Conservation (phyloP, 1,140 invertebrate genomes). For the Drosophila nasuta region DNA sequence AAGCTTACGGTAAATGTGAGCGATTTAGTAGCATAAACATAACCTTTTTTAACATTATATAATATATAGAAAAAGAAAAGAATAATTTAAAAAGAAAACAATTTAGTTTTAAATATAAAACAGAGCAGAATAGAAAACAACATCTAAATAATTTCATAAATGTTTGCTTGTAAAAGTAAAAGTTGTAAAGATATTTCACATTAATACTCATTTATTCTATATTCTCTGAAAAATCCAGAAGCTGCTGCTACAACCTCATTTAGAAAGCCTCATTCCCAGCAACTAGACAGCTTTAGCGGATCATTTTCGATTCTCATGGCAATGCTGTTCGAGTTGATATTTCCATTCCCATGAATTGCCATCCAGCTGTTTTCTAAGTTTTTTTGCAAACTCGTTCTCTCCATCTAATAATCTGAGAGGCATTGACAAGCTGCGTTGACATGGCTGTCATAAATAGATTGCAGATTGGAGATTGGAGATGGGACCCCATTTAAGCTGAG, state of each 20-base stretch:
- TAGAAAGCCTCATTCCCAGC: constrained; percentile 8
- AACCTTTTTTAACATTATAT: neutral
- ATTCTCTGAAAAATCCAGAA: neutral
- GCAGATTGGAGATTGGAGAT: constrained; percentile 9
- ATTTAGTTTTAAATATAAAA: too few relatives aligned
- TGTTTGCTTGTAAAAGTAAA: neutral
- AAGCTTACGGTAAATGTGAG: constrained; percentile 4
- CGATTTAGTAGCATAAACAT: constrained; percentile 3
- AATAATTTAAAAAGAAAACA: neutral
- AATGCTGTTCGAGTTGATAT: neutral
- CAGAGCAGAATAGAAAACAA: neutral
- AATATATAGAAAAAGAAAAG: neutral
- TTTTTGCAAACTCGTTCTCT: constrained; percentile 24
- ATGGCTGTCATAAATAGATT: constrained; percentile 45
- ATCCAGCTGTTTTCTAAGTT: constrained; percentile 8
- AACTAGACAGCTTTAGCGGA: neutral
- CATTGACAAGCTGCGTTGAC: constrained; percentile 50
- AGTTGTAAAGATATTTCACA: neutral
- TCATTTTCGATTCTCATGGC: constrained; percentile 1
- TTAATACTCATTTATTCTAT: neutral
- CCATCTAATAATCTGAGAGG: constrained; percentile 26
- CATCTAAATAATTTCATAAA: neutral
- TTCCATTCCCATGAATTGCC: constrained; percentile 24
- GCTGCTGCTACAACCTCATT: neutral
- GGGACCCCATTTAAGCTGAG: constrained; percentile 8